These are phyloP conservation scores for Enoplosus armatus DNA, from an alignment of 2,797 vertebrate species.

Conservation along the genomic window DNA sequence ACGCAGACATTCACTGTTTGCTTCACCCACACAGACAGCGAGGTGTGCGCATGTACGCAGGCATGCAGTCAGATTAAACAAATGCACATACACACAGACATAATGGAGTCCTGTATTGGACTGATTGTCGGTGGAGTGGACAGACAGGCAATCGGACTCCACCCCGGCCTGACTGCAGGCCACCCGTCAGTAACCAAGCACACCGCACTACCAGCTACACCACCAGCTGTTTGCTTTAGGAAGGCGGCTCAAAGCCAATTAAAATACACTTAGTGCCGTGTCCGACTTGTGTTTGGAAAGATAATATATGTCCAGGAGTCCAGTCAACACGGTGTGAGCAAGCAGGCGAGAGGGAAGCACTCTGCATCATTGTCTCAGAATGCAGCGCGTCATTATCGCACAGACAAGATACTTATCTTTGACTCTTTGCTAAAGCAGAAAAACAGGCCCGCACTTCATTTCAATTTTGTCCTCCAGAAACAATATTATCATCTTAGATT, in stretches of 20 bases:
- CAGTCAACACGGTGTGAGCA: conserved; percentile 62
- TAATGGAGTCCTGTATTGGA: conserved; percentile 87
- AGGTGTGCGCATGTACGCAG: conserved; percentile 35
- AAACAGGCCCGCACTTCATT: conserved; percentile 37
- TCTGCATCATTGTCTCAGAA: conserved; percentile 75
- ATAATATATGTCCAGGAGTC: conserved; percentile 86
- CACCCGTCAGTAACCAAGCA: conserved; percentile 87
- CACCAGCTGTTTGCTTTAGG: conserved; percentile 91
- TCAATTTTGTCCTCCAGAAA: conserved; percentile 31
- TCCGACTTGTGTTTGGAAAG: conserved; percentile 87
- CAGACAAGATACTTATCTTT: conserved; percentile 71
- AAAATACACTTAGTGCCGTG: conserved; percentile 90
- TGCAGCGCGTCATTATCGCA: conserved; percentile 43
- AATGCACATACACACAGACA: conserved; percentile 65
- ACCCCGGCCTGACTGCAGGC: conserved; percentile 82
- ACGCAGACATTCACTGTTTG: conserved; percentile 27
- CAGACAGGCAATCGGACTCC: conserved; percentile 78
- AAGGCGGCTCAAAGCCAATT: conserved; percentile 92
- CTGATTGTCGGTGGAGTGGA: conserved; percentile 81
- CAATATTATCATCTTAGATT: conserved; percentile 66
- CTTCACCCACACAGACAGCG: conserved; percentile 28
- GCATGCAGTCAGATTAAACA: conserved; percentile 66
- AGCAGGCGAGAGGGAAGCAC: conserved; percentile 42
- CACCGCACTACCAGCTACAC: conserved; percentile 86
- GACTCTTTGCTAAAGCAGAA: conserved; percentile 26